Evolutionary conservation across 1,140 invertebrate genomes (phyloP).

Genomic region (Bombus sibiricus): DNA sequence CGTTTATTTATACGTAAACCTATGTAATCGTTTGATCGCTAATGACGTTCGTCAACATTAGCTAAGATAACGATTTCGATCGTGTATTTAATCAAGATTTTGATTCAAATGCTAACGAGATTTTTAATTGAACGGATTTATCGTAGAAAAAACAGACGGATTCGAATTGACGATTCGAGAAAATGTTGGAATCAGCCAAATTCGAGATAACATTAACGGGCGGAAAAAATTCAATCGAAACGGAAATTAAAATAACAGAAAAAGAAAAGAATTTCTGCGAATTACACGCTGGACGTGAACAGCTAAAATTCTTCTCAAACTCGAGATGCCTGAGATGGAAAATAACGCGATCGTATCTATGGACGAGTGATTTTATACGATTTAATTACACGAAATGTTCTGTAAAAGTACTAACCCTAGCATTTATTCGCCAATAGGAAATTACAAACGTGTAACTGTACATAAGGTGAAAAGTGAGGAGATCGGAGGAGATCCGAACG

Average conservation of each 20-base stretch:
- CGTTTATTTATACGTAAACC: not conserved
- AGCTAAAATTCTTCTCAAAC: not conserved
- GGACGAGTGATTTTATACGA: constrained; percentile 4
- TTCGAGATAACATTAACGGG: not conserved
- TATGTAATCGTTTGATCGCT: not conserved
- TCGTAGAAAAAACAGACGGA: too few relatives aligned
- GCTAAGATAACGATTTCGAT: not conserved
- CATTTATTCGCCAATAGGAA: not conserved
- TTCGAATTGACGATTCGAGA: not conserved
- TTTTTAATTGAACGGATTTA: not conserved
- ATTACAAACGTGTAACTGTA: constrained; percentile 39
- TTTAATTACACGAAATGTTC: not conserved
- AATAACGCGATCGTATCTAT: too few relatives aligned
- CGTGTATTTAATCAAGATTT: constrained; percentile 12
- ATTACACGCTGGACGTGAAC: constrained; percentile 62
- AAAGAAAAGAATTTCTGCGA: not conserved
- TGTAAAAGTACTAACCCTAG: not conserved
- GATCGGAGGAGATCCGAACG: not conserved
- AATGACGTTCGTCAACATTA: not conserved
- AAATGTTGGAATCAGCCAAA: not conserved
- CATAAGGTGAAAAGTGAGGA: constrained; percentile 4
- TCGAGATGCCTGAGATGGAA: not conserved
- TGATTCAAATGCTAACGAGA: not conserved
- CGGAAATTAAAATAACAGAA: not conserved
- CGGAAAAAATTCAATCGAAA: not conserved